These are phyloP conservation scores for Diuraphis noxia DNA, from an alignment of 1,140 invertebrate species.

Conservation along the genomic window DNA sequence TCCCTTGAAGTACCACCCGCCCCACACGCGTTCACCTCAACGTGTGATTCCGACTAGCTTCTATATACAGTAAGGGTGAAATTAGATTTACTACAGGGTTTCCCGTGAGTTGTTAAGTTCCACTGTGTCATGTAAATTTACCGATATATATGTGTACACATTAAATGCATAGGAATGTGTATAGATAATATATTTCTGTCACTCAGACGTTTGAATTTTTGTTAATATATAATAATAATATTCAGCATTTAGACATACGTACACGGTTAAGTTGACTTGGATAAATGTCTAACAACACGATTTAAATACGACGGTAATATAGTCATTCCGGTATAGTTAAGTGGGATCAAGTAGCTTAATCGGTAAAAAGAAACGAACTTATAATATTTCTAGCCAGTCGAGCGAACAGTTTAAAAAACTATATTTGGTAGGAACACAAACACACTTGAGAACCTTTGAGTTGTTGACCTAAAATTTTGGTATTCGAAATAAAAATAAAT, in stretches of 20 bases:
- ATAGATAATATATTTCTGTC: neutral
- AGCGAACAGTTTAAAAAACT: neutral
- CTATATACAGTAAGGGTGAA: neutral
- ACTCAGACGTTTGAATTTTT: neutral
- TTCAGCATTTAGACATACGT: neutral
- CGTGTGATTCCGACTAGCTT: neutral
- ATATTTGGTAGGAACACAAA: neutral
- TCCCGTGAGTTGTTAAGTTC: neutral
- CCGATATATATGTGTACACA: neutral
- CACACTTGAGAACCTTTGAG: neutral
- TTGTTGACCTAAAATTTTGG: neutral
- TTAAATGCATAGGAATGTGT: neutral
- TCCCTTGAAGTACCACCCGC: neutral
- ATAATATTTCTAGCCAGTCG: neutral
- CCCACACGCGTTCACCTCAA: neutral
- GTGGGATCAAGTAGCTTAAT: too few relatives aligned
- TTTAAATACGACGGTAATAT: too few relatives aligned
- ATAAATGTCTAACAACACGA: too few relatives aligned
- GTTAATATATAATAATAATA: too few relatives aligned
- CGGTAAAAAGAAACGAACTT: neutral
- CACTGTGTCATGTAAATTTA: too few relatives aligned
- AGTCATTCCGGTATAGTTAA: too few relatives aligned
- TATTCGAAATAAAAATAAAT: neutral
- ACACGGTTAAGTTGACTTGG: too few relatives aligned
- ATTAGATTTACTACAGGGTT: constrained; percentile 33